phyloP scores from a whole-genome alignment of 64 coral and sea anemone genomes.

The Trachythela sp. region DNA sequence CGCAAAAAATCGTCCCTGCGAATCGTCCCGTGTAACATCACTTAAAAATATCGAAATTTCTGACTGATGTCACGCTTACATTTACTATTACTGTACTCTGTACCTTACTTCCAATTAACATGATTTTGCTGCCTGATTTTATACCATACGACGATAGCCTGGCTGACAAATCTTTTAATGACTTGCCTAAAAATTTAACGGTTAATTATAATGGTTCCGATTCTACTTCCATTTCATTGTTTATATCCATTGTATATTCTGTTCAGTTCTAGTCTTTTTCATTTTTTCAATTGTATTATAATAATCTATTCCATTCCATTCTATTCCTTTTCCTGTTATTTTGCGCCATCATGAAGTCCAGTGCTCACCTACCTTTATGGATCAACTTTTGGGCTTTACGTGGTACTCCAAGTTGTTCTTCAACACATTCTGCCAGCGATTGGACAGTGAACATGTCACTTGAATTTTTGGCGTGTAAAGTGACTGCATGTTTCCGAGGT shows the following conservation, averaged over 20 bases:
- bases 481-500: not conserved
- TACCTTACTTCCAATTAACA: conserved; percentile 19
- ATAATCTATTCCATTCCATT: too few species aligned
- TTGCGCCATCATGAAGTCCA: too few species aligned
- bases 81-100: too few species aligned
- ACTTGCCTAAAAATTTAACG: not conserved
- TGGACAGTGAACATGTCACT: not conserved
- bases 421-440: not conserved
- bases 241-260: too few species aligned
- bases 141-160: not conserved
- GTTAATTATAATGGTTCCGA: not conserved
- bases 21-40: too few species aligned
- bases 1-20: too few species aligned
- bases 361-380: not conserved
- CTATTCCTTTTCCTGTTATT: too few species aligned
- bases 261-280: too few species aligned
- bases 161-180: conserved; percentile 6
- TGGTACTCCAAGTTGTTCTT: not conserved
- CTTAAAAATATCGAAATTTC: too few species aligned
- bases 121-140: not conserved
- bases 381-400: not conserved
- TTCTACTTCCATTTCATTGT: too few species aligned
- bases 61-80: not conserved
- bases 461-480: not conserved
- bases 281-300: too few species aligned